Evolutionary conservation across 2,797 vertebrate genomes (phyloP).

Genomic region (Ptychadena robeensis): DNA sequence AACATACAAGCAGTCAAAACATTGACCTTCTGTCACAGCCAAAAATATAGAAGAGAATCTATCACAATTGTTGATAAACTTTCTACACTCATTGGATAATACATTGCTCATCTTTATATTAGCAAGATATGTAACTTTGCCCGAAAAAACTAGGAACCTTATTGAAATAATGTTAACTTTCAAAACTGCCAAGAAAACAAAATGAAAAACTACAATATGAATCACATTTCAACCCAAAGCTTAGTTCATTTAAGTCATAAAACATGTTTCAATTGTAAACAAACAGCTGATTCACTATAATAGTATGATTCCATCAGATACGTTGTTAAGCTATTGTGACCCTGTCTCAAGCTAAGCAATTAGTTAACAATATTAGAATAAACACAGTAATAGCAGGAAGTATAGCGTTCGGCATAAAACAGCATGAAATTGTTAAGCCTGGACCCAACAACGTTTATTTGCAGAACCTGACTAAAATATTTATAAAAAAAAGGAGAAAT

Average conservation of each 20-base stretch:
- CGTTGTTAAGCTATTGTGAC: background rate
- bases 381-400: conserved; percentile 20
- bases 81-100: no score
- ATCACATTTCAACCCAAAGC: no score
- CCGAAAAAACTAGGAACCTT: no score
- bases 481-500: conserved; percentile 42
- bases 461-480: conserved; percentile 46
- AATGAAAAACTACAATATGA: no score
- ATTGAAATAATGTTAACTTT: no score
- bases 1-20: no score
- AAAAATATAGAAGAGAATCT: no score
- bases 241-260: background rate
- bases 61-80: no score
- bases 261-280: background rate
- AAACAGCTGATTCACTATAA: background rate
- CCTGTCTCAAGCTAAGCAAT: conserved; percentile 1
- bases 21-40: no score
- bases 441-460: conserved; percentile 41
- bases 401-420: conserved; percentile 12
- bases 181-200: no score
- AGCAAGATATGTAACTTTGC: no score
- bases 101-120: no score
- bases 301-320: background rate
- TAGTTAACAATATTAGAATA: conserved; percentile 23
- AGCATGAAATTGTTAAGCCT: conserved; percentile 35